Conservation (phyloP, 2,113 vertebrate genomes). For the Brachirus orientalis region DNA sequence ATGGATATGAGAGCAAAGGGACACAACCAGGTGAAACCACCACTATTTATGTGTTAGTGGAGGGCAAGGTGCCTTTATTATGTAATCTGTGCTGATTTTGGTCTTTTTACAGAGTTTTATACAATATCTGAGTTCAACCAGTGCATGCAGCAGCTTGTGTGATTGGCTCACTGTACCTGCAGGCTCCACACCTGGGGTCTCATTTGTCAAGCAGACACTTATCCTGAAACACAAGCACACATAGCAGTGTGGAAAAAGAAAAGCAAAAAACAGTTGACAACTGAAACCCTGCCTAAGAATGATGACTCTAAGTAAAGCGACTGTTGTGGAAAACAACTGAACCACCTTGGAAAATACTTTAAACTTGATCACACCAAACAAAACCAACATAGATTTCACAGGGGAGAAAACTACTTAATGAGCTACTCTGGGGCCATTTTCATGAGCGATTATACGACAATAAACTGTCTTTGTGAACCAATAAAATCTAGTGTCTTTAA, state of each 20-base stretch:
- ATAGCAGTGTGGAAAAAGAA: conserved; percentile 46
- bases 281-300: conserved; percentile 37
- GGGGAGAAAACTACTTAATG: conserved; percentile 17
- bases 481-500: conserved; percentile 44
- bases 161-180: conserved; percentile 43
- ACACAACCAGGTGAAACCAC: conserved; percentile 45
- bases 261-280: conserved; percentile 38
- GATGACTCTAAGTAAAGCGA: conserved; percentile 42
- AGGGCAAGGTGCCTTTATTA: conserved; percentile 33
- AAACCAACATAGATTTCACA: not conserved
- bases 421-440: conserved; percentile 14
- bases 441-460: conserved; percentile 24
- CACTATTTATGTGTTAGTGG: conserved; percentile 50
- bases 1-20: conserved; percentile 29
- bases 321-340: conserved; percentile 36
- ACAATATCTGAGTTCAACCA: conserved; percentile 37
- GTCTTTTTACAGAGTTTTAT: conserved; percentile 52
- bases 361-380: conserved; percentile 29
- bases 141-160: conserved; percentile 55
- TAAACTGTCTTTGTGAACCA: conserved; percentile 42
- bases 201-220: conserved; percentile 44
- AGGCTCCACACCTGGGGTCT: conserved; percentile 55
- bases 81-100: conserved; percentile 34
- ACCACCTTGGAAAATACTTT: conserved; percentile 44
- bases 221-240: conserved; percentile 6